Evolutionary conservation across 2,797 vertebrate species (phyloP).

Genomic region (Eremophila alpestris): DNA sequence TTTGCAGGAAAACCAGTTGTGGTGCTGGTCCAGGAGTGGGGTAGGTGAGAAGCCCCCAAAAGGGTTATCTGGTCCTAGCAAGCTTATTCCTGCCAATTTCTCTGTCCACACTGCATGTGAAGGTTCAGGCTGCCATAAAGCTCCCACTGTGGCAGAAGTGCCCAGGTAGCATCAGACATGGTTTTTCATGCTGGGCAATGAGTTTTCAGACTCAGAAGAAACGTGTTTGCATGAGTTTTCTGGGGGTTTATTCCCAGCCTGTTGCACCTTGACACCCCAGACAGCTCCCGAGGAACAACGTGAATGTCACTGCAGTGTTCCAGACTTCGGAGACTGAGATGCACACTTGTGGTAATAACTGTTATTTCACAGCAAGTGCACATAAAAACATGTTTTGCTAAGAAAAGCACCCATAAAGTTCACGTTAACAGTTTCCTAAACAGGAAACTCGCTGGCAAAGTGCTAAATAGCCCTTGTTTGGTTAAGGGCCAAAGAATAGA

Average conservation of each 20-base stretch:
- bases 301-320: neutral
- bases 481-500: constrained; percentile 8
- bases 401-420: constrained; percentile 13
- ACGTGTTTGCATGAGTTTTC: rapidly evolving
- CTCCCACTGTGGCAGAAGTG: neutral
- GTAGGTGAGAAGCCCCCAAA: neutral
- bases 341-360: neutral
- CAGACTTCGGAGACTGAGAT: neutral
- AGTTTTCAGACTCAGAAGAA: neutral
- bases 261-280: neutral
- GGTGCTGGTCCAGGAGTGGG: neutral
- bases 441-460: constrained; percentile 32
- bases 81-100: neutral
- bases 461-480: constrained; percentile 61
- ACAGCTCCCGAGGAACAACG: neutral
- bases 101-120: rapidly evolving
- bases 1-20: neutral
- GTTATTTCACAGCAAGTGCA: neutral
- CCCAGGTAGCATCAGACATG: neutral
- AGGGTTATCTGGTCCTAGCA: neutral
- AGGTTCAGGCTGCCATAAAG: neutral
- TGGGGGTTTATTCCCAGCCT: neutral
- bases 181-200: neutral
- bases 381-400: neutral
- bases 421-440: neutral